Evolutionary conservation across 2,888 invertebrate genomes (phyloP).

Genomic region (Dione vanillae): DNA sequence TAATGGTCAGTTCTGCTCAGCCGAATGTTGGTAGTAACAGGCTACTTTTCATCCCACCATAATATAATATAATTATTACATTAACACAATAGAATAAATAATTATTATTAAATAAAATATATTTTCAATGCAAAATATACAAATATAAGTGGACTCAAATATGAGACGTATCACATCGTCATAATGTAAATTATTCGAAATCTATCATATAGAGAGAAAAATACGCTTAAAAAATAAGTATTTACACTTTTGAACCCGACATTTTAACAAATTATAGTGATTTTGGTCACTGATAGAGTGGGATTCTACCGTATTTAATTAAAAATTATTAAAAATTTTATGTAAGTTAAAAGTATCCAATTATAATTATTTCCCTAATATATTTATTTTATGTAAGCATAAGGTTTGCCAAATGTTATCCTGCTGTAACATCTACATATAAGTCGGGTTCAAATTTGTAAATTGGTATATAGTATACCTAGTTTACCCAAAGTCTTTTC

Average conservation of each 20-base stretch:
- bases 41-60: not conserved
- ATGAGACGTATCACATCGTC: not conserved
- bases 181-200: not conserved
- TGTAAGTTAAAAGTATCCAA: too few relatives aligned
- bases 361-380: not conserved
- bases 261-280: not conserved
- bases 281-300: too few relatives aligned
- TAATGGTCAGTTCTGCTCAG: not conserved
- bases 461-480: not conserved
- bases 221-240: not conserved
- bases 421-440: not conserved
- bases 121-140: constrained; percentile 4
- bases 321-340: too few relatives aligned
- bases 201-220: constrained; percentile 8
- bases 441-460: not conserved
- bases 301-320: too few relatives aligned
- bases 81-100: not conserved
- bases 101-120: too few relatives aligned
- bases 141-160: not conserved
- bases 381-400: not conserved
- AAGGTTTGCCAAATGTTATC: not conserved
- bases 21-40: not conserved
- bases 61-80: not conserved
- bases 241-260: not conserved
- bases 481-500: constrained; percentile 1